Evolutionary conservation across 2,888 invertebrate species (phyloP), one percentile per base, ranked within the genome.

Genomic region (Tortrix viridana): DNA sequence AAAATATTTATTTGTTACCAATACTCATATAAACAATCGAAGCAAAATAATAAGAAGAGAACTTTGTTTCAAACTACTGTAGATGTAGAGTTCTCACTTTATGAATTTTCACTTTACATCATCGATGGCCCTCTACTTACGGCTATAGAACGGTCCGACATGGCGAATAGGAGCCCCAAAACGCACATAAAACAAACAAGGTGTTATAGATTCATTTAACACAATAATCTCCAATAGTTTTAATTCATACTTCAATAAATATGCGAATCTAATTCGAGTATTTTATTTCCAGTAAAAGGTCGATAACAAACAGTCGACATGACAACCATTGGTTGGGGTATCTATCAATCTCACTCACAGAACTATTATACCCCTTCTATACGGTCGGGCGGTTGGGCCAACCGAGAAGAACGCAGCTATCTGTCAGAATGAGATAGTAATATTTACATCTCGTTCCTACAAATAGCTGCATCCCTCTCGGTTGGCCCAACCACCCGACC

Each of bases 241-340:
- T 41, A n/a, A 54, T 50, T 62, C 47, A 65, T 48, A 58, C 58
- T 65, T 64, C 32, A 58, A 65, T 66, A 58, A 60, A 46, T 49
- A 61, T 38, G 66, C 49, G 60, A 63, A 74, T 71, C 53, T 32
- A 65, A 70, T 74, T 79, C 76, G 68, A 66, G 68, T 71, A 70
- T 66, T 60, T 54, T 65, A 61, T 66, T 65, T 66, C 60, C 50
- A 59, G 64, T 58, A 75, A 78, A 80, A 81, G 69, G 75, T 81
- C 80, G 81, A 77, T 79, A 77, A 26, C 12, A 32, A n/a, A 22
- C 69, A 74, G 74, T 72, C 65, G 70, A 68, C 69, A 80, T 76
- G 82, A 84, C 77, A 83, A 86, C 86, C 85, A 82, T 75, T 88
- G 72, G 88, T 88, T 87, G 86, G 86, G 86, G 85, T 65, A 53